Base-by-base conservation (phyloP, 2,797 vertebrate species). In the Balearica regulorum region DNA sequence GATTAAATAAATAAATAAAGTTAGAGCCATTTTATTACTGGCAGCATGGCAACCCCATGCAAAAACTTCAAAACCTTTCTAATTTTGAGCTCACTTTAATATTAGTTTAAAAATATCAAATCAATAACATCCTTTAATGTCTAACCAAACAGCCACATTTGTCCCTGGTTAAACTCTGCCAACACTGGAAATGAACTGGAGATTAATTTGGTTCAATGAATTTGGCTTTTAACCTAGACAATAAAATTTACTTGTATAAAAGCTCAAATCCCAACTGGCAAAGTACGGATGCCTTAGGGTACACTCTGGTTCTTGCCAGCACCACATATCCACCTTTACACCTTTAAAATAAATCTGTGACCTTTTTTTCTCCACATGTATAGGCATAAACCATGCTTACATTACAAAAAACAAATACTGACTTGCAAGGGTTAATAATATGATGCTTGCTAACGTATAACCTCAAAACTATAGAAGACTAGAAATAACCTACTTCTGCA, bases 211-310 rank as follows among this genome's bases (percentile, higher is more conserved):
- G 70, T 94, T 95, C 85, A 93, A 66, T 65, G 87, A 96, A 96
- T 95, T 93, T 96, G 87, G 87, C 95, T 95, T 93, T 96, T 87
- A 96, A 96, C 90, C 80, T 76, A 87, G 70, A 95, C 93, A 96
- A 94, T 96, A 96, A 96, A 97, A 93, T 95, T 93, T 94, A 95
- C 75, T 95, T 72, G 70, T 80, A 80, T 86, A 95, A 95, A 93
- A 86, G 73, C 87, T 97, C 78, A 94, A 85, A 95, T 93, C 93
- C 62, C 62, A 91, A 91, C n/a, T 84, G 77, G 92, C 79, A 96
- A 76, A 0, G 7, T 79, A 91, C 91, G 71, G 58, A 88, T 64
- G 94, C 93, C 93, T 90, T 89, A 94, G 87, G 94, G 93, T 76
- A 94, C 58, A 43, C 25, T 86, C 62, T 78, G 73, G 49, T 58